Base-by-base conservation (phyloP, 2,797 vertebrate genomes). In the Oryzias dopingdopingensis region DNA sequence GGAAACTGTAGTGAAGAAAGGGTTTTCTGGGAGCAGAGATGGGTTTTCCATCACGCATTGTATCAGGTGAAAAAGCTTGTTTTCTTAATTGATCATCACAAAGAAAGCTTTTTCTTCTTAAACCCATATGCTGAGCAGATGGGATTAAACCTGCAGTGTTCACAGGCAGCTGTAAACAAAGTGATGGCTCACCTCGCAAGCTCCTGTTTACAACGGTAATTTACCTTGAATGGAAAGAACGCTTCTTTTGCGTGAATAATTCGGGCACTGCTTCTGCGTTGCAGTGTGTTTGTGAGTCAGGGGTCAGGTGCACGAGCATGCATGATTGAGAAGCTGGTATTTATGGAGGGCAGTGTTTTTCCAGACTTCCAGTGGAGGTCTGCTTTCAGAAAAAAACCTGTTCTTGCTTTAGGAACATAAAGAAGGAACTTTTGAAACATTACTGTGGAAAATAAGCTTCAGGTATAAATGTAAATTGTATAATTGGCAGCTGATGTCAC, bases 1-100 rank as follows among this genome's bases (percentile, higher is more conserved):
- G 62, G 64, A 60, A 77, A 60, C 72, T 41, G 62, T 42, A 69
- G 65, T 61, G 49, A 54, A 67, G 65, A 55, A 14, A 24, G 54
- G 22, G 43, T 81, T 68, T 69, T 22, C 74, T 66, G 13, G 49
- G 78, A 75, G 77, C 65, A 6, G 50, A 56, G 42, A 70, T 52
- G 45, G 54, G 61, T 83, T 87, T 90, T 86, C 85, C 83, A 83
- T 88, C 87, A 81, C 84, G 81, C 73, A 77, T 54, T 55, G 73
- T 52, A 62, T 87, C 74, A 84, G 77, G 72, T 85, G 50, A 74
- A 78, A 81, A 73, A 86, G 77, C 73, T 67, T 40, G 54, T 77
- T 70, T 72, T 70, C 50, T 65, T 79, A 88, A 86, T 88, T 79
- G 65, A 26, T 74, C 58, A 51, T 68, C 76, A 68, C 71, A 65